Conservation (phyloP, 2,113 vertebrate species). For the Nerophis ophidion region DNA sequence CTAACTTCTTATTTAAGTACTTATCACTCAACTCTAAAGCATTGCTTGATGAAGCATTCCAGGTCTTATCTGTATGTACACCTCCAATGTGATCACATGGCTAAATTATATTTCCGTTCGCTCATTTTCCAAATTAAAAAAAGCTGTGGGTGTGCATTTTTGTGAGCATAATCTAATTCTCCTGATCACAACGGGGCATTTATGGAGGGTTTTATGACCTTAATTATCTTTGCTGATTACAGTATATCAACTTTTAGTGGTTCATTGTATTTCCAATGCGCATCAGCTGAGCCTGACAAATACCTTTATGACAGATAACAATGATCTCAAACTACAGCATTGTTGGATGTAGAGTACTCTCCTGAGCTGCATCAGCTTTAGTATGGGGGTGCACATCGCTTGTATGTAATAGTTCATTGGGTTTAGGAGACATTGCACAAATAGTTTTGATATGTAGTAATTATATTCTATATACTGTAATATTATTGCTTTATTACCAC, state of each 20-base stretch:
- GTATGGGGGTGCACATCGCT: not conserved
- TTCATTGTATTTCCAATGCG: conserved; percentile 63
- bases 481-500: too few species aligned
- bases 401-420: not conserved
- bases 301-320: conserved; percentile 42
- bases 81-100: conserved; percentile 71
- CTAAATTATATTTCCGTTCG: conserved; percentile 75
- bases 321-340: conserved; percentile 51
- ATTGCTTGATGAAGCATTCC: conserved; percentile 71
- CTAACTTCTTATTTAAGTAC: conserved; percentile 74
- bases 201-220: conserved; percentile 74
- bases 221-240: conserved; percentile 76
- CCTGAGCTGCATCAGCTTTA: too few species aligned
- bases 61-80: conserved; percentile 73
- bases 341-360: conserved; percentile 15
- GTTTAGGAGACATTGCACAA: conserved; percentile 31
- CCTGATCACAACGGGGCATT: conserved; percentile 72
- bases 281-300: conserved; percentile 56
- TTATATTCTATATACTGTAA: not conserved
- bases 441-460: conserved; percentile 12
- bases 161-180: conserved; percentile 70
- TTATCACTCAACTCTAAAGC: conserved; percentile 73
- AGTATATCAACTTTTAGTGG: conserved; percentile 73
- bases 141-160: conserved; percentile 74
- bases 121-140: conserved; percentile 76